A percentile compares a stretch with the other conserved stretches of the same genome.
These are phyloP conservation scores for Podocnemis expansa DNA, from an alignment of 2,113 vertebrate species.

Conservation along the genomic window DNA sequence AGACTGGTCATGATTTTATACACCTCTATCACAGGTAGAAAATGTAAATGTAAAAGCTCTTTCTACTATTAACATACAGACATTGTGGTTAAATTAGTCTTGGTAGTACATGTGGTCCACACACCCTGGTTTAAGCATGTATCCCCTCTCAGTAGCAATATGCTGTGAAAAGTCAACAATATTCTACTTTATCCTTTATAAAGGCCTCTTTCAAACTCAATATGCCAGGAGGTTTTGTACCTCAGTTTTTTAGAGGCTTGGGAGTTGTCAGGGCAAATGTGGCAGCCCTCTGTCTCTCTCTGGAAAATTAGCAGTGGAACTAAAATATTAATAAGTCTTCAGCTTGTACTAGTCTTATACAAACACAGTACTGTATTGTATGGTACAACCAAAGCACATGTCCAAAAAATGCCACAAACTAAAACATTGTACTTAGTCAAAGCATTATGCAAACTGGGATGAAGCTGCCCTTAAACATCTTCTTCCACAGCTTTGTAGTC, in stretches of 20 bases:
- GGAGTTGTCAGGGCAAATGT: background rate
- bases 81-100: background rate
- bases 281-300: background rate
- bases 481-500: background rate
- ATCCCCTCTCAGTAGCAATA: background rate
- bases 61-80: background rate
- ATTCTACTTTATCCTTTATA: background rate
- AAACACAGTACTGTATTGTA: constrained; percentile 53
- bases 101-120: background rate
- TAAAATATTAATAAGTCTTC: constrained; percentile 59
- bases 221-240: background rate
- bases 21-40: background rate
- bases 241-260: background rate
- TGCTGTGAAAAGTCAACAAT: background rate
- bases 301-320: constrained; percentile 46
- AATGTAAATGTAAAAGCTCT: background rate
- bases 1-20: too few relatives aligned
- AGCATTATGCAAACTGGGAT: constrained; percentile 18
- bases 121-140: background rate
- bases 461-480: constrained; percentile 18
- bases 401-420: constrained; percentile 26
- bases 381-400: constrained; percentile 35
- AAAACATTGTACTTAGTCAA: background rate
- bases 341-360: constrained; percentile 14
- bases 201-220: background rate